Evolutionary conservation across 1,140 invertebrate species (phyloP), one percentile per base, ranked within the genome.

Genomic region (Temnothorax nylanderi): DNA sequence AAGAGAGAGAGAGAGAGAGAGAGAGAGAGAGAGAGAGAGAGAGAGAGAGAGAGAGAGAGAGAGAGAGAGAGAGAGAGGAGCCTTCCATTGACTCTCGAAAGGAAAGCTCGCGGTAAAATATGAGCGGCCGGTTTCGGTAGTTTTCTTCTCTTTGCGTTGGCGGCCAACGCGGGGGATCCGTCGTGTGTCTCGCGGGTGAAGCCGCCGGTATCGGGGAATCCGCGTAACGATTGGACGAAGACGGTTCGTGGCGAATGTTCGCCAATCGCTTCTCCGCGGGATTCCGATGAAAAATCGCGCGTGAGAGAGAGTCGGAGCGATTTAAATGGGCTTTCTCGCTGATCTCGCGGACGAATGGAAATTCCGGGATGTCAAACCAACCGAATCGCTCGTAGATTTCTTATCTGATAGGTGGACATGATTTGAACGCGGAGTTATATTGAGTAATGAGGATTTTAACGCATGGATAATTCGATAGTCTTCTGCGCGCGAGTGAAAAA

Each of bases 71-170:
- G 16, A n/a, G 4, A n/a, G 0, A 16, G 26, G 67, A 13, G 49
- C 44, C 41, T 49, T 26, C 51, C 80, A 58, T 74, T 74, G 37
- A 41, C 41, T 84, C 56, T 58, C 56, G 69, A 84, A 84, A 84
- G 54, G 13, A 60, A 69, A 75, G 69, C 80, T 84, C 54, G 37
- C 69, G 56, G 54, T 82, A 65, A 82, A 82, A 82, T 82, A 84
- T 74, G 54, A 84, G 69, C 80, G 41, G 80, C 69, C 69, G 54
- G 80, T 84, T 84, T 84, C 54, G 80, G 32, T 49, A 60, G 41
- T 84, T 84, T 84, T 84, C 54, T 74, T 62, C 34, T 82, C 26
- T 82, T 74, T 74, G 54, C 71, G 54, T 82, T 74, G 4, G 13
- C 69, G 54, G 80, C 80, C 41, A 74, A 74, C 67, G 80, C 80